phyloP scores from a whole-genome alignment of 1,140 invertebrate genomes.

The Anadara kagoshimensis region DNA sequence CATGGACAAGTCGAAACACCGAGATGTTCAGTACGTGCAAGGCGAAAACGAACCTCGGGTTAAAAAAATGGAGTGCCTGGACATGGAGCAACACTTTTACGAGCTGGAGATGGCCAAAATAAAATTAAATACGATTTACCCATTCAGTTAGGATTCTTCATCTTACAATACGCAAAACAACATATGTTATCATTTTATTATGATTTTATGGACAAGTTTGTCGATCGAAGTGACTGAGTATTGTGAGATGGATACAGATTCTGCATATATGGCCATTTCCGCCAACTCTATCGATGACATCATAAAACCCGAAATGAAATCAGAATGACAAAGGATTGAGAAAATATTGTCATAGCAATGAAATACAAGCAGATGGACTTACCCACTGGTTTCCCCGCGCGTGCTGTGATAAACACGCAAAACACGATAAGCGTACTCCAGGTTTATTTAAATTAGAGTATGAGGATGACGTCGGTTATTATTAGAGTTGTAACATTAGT shows the following conservation, averaged over 20 bases:
- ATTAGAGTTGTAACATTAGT: conserved; percentile 34
- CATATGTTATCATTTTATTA: conserved; percentile 43
- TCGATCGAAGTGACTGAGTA: conserved; percentile 16
- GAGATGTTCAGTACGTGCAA: conserved; percentile 21
- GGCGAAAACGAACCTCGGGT: conserved; percentile 26
- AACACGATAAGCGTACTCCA: conserved; percentile 15
- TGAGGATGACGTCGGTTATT: conserved; percentile 20
- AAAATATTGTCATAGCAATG: too few relatives aligned
- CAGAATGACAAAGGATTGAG: too few relatives aligned
- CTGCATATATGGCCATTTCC: conserved; percentile 33
- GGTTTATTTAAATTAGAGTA: conserved; percentile 22
- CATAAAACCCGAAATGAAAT: too few relatives aligned
- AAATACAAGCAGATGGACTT: not conserved
- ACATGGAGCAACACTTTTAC: conserved; percentile 14
- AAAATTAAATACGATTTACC: not conserved
- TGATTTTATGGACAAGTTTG: conserved; percentile 36
- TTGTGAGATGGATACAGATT: conserved; percentile 45
- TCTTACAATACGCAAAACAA: conserved; percentile 10
- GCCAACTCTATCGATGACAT: too few relatives aligned
- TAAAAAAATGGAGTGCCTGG: conserved; percentile 7
- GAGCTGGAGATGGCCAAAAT: not conserved
- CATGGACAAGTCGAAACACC: conserved; percentile 39
- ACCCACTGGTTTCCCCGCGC: conserved; percentile 22
- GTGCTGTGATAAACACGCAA: conserved; percentile 13
- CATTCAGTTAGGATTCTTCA: conserved; percentile 5